Conservation (phyloP, 2,113 vertebrate species). For the Enhydra lutris region DNA sequence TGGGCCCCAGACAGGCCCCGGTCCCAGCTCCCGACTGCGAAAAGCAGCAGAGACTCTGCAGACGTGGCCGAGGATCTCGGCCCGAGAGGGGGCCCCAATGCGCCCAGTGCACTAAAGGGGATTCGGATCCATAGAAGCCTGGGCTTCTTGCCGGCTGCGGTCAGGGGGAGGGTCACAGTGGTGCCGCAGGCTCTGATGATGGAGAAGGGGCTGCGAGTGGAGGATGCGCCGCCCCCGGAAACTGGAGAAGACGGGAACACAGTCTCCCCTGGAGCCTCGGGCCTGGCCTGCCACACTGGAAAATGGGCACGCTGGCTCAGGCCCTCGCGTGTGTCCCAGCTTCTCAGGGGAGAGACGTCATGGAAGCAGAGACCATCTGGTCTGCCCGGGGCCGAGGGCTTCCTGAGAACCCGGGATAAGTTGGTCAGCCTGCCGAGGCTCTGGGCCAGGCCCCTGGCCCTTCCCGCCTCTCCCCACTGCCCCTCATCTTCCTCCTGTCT, state of each 20-base stretch:
- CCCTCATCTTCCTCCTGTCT: background rate
- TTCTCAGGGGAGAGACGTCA: fast-evolving
- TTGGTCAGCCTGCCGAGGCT: fast-evolving
- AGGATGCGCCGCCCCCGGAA: fast-evolving
- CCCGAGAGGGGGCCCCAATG: background rate
- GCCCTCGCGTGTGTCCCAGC: fast-evolving
- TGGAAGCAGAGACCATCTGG: fast-evolving
- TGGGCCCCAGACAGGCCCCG: fast-evolving
- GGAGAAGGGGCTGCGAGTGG: background rate
- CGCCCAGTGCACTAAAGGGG: too few species aligned
- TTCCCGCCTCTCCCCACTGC: background rate
- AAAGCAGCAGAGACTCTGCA: too few species aligned
- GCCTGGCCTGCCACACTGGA: background rate
- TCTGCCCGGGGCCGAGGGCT: background rate
- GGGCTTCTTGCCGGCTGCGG: background rate
- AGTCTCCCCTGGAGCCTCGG: background rate
- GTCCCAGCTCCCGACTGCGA: background rate
- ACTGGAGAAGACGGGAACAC: background rate
- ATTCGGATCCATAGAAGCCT: background rate
- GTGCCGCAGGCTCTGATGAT: fast-evolving
- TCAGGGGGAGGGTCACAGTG: background rate
- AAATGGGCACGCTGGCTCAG: background rate
- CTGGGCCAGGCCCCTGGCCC: background rate
- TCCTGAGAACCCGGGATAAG: fast-evolving
- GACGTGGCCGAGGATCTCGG: background rate